These are phyloP conservation scores for Alethe castanea DNA, from an alignment of 2,113 vertebrate genomes.

Conservation along the genomic window DNA sequence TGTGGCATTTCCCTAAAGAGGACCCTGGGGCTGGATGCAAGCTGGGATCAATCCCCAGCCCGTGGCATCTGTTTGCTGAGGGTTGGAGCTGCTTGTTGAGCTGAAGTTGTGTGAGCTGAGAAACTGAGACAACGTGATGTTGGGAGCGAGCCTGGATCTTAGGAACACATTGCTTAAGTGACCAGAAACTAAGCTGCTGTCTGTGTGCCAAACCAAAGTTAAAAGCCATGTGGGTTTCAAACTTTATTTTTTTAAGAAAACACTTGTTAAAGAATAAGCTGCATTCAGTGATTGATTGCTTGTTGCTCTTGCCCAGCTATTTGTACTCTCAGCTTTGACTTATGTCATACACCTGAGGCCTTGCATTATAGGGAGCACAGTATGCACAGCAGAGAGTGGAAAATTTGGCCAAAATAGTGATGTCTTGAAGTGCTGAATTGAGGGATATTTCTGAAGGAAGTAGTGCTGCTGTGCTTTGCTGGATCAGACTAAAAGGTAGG, in stretches of 20 bases:
- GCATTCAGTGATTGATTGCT: background rate
- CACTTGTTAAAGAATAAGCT: background rate
- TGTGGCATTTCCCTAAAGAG: background rate
- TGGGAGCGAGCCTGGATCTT: background rate
- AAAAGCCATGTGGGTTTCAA: background rate
- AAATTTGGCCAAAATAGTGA: background rate
- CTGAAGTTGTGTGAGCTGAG: background rate
- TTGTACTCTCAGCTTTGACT: background rate
- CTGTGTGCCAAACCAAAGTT: slow-evolving; percentile 2
- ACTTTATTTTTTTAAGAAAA: background rate
- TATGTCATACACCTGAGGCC: background rate
- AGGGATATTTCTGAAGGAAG: background rate
- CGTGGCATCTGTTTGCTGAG: background rate
- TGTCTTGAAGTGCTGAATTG: background rate
- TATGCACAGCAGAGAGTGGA: background rate
- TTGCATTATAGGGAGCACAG: background rate
- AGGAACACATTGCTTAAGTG: background rate
- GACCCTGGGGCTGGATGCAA: background rate
- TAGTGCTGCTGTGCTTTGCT: background rate
- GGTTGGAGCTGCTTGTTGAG: background rate
- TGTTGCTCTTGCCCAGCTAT: background rate
- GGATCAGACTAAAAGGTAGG: background rate
- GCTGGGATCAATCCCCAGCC: background rate
- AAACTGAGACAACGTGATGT: background rate
- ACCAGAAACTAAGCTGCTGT: background rate